Percentiles rank a stretch among this genome's conserved stretches.
Conservation (phyloP, 2,113 vertebrate species). For the Bothrops jararaca region DNA sequence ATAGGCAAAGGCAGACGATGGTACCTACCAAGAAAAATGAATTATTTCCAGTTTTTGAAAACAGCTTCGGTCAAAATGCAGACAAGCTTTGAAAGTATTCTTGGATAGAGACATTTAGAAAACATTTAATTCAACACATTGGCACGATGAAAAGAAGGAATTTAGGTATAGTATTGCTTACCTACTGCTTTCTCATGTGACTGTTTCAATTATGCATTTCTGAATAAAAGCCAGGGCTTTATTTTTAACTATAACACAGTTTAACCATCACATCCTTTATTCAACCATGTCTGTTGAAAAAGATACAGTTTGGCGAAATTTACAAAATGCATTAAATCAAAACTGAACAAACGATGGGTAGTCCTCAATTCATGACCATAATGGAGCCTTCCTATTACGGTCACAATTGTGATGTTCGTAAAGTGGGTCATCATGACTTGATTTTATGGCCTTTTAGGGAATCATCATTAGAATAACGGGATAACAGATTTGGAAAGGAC, state of each 20-base stretch:
- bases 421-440: neutral
- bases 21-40: constrained; percentile 73
- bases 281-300: neutral
- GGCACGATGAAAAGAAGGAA: neutral
- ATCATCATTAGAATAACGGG: neutral
- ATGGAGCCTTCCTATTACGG: neutral
- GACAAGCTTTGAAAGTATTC: fast-evolving
- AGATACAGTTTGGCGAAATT: neutral
- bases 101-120: neutral
- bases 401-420: neutral
- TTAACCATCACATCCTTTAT: neutral
- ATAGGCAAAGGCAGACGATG: constrained; percentile 84
- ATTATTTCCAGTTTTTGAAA: neutral
- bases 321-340: neutral
- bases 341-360: neutral
- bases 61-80: neutral
- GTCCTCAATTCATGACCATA: neutral
- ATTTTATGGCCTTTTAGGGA: neutral
- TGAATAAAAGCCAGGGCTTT: neutral
- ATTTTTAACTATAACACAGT: neutral
- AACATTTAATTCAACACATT: neutral
- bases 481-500: neutral
- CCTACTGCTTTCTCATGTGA: neutral
- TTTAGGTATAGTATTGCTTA: too few species aligned
- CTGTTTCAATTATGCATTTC: neutral